phyloP scores from a whole-genome alignment of 2,113 vertebrate genomes.

The Hemibagrus wyckioides region DNA sequence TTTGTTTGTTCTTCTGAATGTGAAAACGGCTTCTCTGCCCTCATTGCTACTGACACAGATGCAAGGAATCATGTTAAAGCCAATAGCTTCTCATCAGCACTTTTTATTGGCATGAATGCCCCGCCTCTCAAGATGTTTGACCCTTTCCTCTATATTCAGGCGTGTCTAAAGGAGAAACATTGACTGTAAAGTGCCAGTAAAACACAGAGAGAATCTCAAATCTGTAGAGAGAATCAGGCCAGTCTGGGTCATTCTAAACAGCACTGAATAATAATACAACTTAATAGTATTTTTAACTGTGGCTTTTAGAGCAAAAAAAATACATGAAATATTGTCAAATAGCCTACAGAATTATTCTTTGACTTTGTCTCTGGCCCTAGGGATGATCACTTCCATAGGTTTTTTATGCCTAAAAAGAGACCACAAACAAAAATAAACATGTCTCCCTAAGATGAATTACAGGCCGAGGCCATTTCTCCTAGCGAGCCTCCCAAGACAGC shows the following conservation, averaged over 20 bases:
- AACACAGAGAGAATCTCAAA: no score
- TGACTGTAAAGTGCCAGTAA: no score
- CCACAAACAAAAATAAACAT: slow-evolving; percentile 55
- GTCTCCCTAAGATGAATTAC: slow-evolving; percentile 56
- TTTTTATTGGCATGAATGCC: no score
- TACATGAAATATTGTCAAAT: not conserved
- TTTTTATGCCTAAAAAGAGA: slow-evolving; percentile 40
- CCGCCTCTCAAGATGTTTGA: no score
- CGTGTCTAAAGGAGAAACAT: no score
- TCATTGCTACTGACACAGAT: no score
- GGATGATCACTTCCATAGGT: slow-evolving; percentile 44
- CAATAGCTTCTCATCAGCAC: no score
- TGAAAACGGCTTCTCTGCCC: no score
- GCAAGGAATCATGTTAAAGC: no score
- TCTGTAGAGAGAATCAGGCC: no score
- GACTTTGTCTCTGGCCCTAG: slow-evolving; percentile 36
- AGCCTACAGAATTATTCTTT: slow-evolving; percentile 27
- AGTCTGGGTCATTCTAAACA: not conserved
- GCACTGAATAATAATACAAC: not conserved
- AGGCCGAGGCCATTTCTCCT: slow-evolving; percentile 50
- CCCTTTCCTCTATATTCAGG: no score
- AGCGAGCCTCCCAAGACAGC: slow-evolving; percentile 34
- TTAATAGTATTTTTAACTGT: not conserved
- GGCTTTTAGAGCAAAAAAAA: not conserved
- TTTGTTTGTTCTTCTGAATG: no score